Evolutionary conservation across 2,113 vertebrate genomes (phyloP).

Genomic region (Struthidea cinerea): DNA sequence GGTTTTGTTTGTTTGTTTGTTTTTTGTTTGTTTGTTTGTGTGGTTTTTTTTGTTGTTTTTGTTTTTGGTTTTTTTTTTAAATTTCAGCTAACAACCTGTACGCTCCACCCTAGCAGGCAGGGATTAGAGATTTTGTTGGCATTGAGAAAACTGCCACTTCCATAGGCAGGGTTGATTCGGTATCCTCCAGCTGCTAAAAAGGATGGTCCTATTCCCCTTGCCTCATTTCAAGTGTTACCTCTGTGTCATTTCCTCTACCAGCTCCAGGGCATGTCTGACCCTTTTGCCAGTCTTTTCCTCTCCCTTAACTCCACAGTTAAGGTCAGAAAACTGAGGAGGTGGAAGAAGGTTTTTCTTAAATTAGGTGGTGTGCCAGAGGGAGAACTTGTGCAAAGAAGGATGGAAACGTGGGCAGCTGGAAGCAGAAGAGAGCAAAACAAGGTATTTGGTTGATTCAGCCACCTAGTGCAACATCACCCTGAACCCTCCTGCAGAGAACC

Average conservation of each 20-base stretch:
- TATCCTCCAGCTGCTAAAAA: neutral
- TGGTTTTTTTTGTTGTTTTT: too few relatives aligned
- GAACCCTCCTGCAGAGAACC: neutral
- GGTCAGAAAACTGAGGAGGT: neutral
- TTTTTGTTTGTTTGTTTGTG: too few relatives aligned
- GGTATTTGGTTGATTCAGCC: neutral
- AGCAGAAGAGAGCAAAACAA: neutral
- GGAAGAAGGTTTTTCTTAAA: neutral
- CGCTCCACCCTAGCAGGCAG: neutral
- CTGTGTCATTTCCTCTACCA: neutral
- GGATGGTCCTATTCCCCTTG: neutral
- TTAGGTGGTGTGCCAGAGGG: neutral
- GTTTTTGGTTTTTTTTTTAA: neutral
- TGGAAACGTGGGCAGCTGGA: neutral
- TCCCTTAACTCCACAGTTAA: neutral
- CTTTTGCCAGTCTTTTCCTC: neutral
- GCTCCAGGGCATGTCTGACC: neutral
- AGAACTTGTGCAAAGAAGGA: neutral
- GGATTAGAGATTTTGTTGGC: neutral
- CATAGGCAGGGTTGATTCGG: neutral
- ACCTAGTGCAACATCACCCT: neutral
- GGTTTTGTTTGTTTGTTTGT: too few relatives aligned
- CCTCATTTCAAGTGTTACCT: neutral
- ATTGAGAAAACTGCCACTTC: neutral
- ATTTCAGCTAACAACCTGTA: too few relatives aligned